Base-by-base conservation (phyloP, 30 jellyfish, hydroid and myxozoan species). In the Cassiopea andromeda region DNA sequence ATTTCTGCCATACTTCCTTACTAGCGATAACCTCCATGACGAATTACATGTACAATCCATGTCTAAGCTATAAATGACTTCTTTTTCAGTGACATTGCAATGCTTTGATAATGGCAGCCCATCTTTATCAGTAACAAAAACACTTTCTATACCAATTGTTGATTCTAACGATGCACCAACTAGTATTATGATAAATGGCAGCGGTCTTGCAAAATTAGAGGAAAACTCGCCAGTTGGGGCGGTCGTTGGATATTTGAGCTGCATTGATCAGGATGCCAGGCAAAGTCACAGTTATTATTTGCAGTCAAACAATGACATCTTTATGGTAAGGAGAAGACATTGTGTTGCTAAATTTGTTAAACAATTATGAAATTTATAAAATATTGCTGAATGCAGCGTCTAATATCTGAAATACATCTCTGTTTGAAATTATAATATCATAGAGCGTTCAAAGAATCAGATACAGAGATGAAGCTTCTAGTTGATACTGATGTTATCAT, bases 101-200 rank as follows among this genome's bases (percentile, higher is more conserved):
- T 94, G 98, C 67, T 78, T 64, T 85, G 98, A 94, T 84, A 87
- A 86, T 75, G 98, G 98, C n/a, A 59, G 47, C 78, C 98, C 98
- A 74, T 68, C 92, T 1, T 44, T 85, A 81, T 81, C 86, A 44
- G 80, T 90, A 13, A 77, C 75, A 43, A 75, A 82, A 61, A 44
- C 46, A 68, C 46, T 94, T 44, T 60, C 80, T 71, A 69, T 89
- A 43, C 66, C 74, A 7, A 91, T 94, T 12, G 48, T 81, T 50
- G 98, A 94, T 87, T 91, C 94, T 67, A 94, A 94, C 69, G 98
- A 94, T 44, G 73, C 89, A 3, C 97, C 98, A 15, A 75, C 94
- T 19, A 69, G 78, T 3, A 69, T 94, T 45, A 50, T 73, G 57
- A 86, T 94, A 58, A 70, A 61, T 54, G 90, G 93, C 1, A 68